Evolutionary conservation across 1,140 invertebrate species (phyloP), one percentile per base, ranked within the genome.

Genomic region (Uloborus diversus): DNA sequence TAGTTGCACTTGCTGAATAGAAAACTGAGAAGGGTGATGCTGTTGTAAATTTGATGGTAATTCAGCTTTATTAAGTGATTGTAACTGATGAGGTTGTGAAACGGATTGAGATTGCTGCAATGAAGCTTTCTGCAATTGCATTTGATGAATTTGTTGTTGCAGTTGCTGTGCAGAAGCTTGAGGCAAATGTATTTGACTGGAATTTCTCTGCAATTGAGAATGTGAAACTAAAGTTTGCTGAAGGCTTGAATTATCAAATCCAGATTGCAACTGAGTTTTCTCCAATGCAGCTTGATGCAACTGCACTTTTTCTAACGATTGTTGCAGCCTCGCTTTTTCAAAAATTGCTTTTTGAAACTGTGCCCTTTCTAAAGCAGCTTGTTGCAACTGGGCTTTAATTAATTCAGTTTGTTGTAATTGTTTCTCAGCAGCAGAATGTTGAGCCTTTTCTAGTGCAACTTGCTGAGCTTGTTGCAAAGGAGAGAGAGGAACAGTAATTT

Each of bases 401-500:
- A 78, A n/a, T 28, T 78, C 73, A 20, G 73, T 78, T 56, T 78
- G 47, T 27, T 78, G 73, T 0, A 53, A n/a, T n/a, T n/a, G n/a
- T 20, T 78, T 78, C 20, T 78, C 73, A 56, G 62, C 73, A 20
- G 69, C 69, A n/a, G 69, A 27, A n/a, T 71, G 69, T 20, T 71
- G 69, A 23, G 62, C 61, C 33, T 75, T 75, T 35, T 75, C 70
- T 2, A 75, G 9, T 14, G 59, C 57, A 30, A 76, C 35, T 51
- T 79, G 81, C 33, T 64, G 64, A 68, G 53, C 64, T 37, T 68
- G 76, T 35, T 80, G 79, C 30, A 62, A 32, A 27, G 69, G 68
- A 32, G 59, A 65, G 3, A 70, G 30, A n/a, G 78, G 64, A 37
- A 61, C 65, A 13, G 68, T 37, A 37, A 91, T 87, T 82, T 93